phyloP scores from a whole-genome alignment of 2,113 vertebrate species.

The Irena cyanogastra region DNA sequence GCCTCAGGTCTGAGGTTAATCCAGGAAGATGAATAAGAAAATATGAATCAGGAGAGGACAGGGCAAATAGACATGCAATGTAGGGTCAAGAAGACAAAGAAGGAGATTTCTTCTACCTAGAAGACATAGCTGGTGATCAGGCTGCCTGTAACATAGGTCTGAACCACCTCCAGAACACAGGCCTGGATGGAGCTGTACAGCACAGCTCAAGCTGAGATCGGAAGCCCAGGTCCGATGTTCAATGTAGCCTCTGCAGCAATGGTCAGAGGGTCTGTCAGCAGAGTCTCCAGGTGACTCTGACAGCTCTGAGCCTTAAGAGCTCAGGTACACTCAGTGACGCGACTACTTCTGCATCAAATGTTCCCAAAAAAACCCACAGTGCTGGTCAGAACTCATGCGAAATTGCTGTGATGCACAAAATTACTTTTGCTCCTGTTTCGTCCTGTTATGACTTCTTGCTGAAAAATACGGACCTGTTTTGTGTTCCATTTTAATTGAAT shows the following conservation, averaged over 20 bases:
- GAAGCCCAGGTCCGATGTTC: not conserved
- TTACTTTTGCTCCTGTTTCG: not conserved
- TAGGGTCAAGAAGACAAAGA: not conserved
- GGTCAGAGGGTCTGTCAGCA: not conserved
- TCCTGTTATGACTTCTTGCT: not conserved
- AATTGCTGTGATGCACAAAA: not conserved
- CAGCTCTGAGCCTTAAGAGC: not conserved
- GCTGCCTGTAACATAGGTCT: not conserved
- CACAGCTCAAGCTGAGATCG: not conserved
- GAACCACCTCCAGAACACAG: not conserved
- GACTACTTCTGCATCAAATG: not conserved
- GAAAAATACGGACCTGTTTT: not conserved
- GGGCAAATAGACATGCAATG: not conserved
- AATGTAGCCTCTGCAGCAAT: not conserved
- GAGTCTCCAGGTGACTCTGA: fast-evolving
- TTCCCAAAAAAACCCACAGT: not conserved
- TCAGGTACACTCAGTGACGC: not conserved
- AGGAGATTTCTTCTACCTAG: not conserved
- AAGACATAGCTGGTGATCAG: not conserved
- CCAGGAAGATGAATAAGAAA: not conserved
- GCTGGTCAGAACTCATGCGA: not conserved
- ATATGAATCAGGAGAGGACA: not conserved
- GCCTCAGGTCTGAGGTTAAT: not conserved
- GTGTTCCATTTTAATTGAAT: not conserved
- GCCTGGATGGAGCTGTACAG: not conserved